These are phyloP conservation scores for Trichopria drosophilae DNA, from an alignment of 2,888 invertebrate genomes.

Conservation along the genomic window DNA sequence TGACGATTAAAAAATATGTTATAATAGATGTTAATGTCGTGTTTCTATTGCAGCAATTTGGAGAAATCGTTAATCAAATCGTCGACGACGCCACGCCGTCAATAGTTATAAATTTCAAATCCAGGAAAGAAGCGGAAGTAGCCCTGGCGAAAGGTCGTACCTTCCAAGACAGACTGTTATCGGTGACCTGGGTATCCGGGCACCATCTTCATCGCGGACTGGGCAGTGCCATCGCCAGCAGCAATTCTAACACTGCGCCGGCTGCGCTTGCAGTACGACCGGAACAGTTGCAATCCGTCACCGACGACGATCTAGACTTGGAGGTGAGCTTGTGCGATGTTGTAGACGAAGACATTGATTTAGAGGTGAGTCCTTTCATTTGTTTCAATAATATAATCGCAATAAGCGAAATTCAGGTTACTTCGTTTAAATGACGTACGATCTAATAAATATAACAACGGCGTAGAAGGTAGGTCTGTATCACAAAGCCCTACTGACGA, in stretches of 20 bases:
- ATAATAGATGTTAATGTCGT: constrained; percentile 29
- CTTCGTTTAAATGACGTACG: too few species aligned
- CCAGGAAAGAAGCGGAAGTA: constrained; percentile 77
- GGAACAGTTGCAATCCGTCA: constrained; percentile 49
- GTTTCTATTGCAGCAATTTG: constrained; percentile 81
- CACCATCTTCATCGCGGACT: constrained; percentile 59
- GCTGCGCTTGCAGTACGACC: constrained; percentile 34
- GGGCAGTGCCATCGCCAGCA: constrained; percentile 48
- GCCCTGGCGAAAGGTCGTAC: constrained; percentile 76
- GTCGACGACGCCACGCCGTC: constrained; percentile 76
- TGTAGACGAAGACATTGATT: constrained; percentile 53
- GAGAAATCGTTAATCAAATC: constrained; percentile 82
- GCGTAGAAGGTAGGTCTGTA: too few species aligned
- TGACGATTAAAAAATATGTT: constrained; percentile 2
- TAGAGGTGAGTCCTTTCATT: constrained; percentile 46
- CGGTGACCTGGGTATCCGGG: constrained; percentile 61
- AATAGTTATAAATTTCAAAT: constrained; percentile 74
- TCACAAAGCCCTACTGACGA: too few species aligned
- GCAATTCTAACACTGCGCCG: constrained; percentile 41
- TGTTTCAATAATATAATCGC: constrained; percentile 47
- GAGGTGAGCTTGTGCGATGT: too few species aligned
- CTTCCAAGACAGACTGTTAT: constrained; percentile 67
- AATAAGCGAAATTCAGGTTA: too few species aligned
- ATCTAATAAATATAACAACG: too few species aligned
- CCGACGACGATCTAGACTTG: constrained; percentile 52